phyloP scores from a whole-genome alignment of 2,888 invertebrate species.

The Drosophila flavopinicola region DNA sequence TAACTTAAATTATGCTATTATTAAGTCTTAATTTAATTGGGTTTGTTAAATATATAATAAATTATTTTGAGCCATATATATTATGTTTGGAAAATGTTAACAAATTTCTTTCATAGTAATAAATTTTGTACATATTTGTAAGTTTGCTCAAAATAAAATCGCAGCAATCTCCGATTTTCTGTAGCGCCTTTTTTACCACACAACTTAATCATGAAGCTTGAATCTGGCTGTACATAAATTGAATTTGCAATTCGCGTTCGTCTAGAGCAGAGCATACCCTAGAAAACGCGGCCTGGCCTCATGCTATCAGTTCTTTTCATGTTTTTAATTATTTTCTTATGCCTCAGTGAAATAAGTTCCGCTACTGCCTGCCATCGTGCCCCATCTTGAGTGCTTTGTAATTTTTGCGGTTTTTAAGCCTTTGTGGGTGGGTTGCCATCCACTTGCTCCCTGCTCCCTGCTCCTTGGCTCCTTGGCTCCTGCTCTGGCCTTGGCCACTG shows the following conservation, averaged over 20 bases:
- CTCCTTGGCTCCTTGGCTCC: too few species aligned
- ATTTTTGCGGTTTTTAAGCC: slow-evolving; percentile 72
- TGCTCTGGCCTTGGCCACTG: slow-evolving; percentile 4
- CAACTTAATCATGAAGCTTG: not conserved
- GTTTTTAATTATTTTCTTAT: slow-evolving; percentile 72
- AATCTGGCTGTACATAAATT: slow-evolving; percentile 11
- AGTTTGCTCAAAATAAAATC: not conserved
- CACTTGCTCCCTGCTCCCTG: not conserved
- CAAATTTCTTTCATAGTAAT: too few species aligned
- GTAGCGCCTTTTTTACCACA: not conserved
- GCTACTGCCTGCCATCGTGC: slow-evolving; percentile 14
- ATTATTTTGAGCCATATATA: too few species aligned
- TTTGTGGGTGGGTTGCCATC: slow-evolving; percentile 39
- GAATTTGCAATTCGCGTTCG: slow-evolving; percentile 2
- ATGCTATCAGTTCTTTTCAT: slow-evolving; percentile 43
- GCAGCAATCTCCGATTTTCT: not conserved
- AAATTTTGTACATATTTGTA: too few species aligned
- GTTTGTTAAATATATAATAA: too few species aligned
- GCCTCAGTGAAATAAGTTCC: slow-evolving; percentile 59
- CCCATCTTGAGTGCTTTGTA: slow-evolving; percentile 62
- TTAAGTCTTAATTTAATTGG: too few species aligned
- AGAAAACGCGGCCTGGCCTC: slow-evolving; percentile 16
- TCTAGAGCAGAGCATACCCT: slow-evolving; percentile 20
- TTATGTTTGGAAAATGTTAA: too few species aligned
- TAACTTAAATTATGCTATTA: too few species aligned